These are phyloP conservation scores for Heliconius hewitsoni DNA, from an alignment of 1,140 invertebrate genomes.

Conservation along the genomic window DNA sequence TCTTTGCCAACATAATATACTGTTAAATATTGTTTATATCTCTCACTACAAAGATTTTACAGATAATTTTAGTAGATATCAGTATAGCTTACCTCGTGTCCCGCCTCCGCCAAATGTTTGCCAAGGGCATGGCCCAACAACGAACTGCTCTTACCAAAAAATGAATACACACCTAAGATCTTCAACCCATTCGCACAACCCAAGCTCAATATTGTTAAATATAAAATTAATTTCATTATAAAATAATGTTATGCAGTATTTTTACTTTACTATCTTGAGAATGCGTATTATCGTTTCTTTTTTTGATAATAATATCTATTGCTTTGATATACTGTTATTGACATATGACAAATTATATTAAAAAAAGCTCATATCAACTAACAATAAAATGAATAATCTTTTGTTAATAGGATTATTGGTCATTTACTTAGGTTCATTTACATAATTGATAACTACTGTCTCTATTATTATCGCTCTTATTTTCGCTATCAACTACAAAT, in stretches of 20 bases:
- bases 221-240: not conserved
- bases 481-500: not conserved
- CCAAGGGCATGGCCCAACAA: conserved; percentile 32
- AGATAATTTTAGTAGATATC: not conserved
- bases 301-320: not conserved
- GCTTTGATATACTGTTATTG: not conserved
- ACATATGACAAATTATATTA: not conserved
- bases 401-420: not conserved
- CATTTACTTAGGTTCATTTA: not conserved
- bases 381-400: not conserved
- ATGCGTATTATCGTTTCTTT: not conserved
- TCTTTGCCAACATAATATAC: too few species aligned
- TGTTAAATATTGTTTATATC: too few species aligned
- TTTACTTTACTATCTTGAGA: not conserved
- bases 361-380: not conserved
- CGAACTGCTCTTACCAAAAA: conserved; percentile 39
- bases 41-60: too few species aligned
- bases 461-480: too few species aligned
- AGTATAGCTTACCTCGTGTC: conserved; percentile 39
- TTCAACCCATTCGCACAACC: conserved; percentile 24
- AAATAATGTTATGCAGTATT: not conserved
- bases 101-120: conserved; percentile 35
- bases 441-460: too few species aligned
- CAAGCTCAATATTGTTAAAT: not conserved
- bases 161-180: conserved; percentile 35